Conservation (phyloP, 2,888 invertebrate genomes). For the Byasa hedistus region DNA sequence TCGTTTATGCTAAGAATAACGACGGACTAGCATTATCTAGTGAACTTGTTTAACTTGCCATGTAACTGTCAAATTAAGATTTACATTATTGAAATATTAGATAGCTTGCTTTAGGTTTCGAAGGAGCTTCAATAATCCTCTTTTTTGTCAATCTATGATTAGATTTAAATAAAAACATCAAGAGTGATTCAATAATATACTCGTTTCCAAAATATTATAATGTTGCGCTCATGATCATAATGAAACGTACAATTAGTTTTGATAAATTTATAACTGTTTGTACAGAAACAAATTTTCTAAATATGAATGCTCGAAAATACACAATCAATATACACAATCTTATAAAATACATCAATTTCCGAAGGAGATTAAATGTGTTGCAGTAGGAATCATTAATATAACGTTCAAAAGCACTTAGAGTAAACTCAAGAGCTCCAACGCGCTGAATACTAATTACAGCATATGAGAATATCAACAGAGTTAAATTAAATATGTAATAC, state of each 20-base stretch:
- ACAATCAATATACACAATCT: no score
- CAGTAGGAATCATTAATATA: not conserved
- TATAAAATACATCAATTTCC: not conserved
- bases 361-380: not conserved
- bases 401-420: not conserved
- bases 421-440: not conserved
- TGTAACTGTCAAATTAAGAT: not conserved
- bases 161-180: no score
- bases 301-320: not conserved
- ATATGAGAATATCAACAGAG: slow-evolving; percentile 3
- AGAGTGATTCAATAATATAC: no score
- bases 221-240: no score
- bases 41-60: slow-evolving; percentile 9
- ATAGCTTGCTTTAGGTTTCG: not conserved
- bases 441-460: not conserved
- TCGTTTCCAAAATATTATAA: no score
- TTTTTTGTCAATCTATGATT: no score
- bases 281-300: not conserved
- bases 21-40: slow-evolving; percentile 3
- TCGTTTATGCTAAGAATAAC: slow-evolving; percentile 5
- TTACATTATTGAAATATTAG: not conserved
- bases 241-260: no score
- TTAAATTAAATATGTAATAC: slow-evolving; percentile 9
- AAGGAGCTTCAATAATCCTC: not conserved
- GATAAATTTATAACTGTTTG: no score